A percentile compares a stretch with the other conserved stretches of the same genome.
phyloP scores from a whole-genome alignment of 1,140 invertebrate genomes.

The Tetragnatha versicolor region DNA sequence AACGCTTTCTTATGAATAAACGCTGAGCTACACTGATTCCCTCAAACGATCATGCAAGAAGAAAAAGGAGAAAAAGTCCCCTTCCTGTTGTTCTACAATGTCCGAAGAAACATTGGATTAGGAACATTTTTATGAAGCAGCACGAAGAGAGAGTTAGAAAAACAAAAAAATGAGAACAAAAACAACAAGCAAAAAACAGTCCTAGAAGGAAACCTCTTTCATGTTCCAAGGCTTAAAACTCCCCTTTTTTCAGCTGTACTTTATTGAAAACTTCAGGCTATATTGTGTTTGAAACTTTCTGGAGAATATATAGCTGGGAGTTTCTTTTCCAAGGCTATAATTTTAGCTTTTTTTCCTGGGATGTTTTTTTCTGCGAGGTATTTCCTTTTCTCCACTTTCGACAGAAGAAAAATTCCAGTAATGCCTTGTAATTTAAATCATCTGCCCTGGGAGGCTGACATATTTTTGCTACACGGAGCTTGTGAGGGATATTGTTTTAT shows the following conservation, averaged over 20 bases:
- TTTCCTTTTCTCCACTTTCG: background rate
- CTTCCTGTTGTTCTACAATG: conserved; percentile 5
- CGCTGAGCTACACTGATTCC: no score
- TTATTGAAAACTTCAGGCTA: conserved; percentile 17
- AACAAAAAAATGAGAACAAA: no score
- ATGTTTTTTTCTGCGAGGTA: background rate
- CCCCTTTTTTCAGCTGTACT: background rate
- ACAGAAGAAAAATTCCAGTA: background rate
- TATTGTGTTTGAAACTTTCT: conserved; percentile 16
- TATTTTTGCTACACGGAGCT: no score
- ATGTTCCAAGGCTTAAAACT: conserved; percentile 14
- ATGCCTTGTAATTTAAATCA: conserved; percentile 11
- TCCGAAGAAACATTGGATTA: conserved; percentile 26
- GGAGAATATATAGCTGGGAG: background rate
- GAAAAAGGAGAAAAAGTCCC: no score
- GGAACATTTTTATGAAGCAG: conserved; percentile 15
- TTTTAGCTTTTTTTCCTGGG: background rate
- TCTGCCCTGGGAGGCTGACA: no score
- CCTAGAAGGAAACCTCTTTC: conserved; percentile 7
- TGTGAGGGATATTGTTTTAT: no score
- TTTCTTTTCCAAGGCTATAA: background rate
- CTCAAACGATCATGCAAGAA: no score
- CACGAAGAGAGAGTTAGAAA: background rate
- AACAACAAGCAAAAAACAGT: background rate
- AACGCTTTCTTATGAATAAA: no score